Evolutionary conservation across 2,113 vertebrate genomes (phyloP).

Genomic region (Poeciliopsis turrubarensis): DNA sequence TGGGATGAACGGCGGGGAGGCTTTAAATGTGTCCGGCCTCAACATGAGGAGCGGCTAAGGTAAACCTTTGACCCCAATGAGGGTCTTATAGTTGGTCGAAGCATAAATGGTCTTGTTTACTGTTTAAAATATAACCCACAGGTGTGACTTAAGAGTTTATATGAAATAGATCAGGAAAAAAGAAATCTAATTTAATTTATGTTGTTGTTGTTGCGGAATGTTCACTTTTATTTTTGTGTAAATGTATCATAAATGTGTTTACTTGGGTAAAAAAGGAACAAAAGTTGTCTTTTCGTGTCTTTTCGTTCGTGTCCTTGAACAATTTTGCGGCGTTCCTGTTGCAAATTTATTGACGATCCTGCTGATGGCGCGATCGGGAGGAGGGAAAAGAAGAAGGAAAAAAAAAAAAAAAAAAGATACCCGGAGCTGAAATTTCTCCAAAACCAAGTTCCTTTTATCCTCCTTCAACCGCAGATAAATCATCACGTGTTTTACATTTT

Average conservation of each 20-base stretch:
- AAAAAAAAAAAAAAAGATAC: background rate
- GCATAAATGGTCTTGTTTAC: background rate
- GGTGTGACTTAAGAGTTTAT: background rate
- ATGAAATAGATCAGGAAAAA: background rate
- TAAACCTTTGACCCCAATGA: slow-evolving; percentile 16
- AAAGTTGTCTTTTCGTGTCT: background rate
- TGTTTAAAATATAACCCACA: background rate
- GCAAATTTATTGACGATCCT: slow-evolving; percentile 4
- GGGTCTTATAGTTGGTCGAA: background rate
- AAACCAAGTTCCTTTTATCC: background rate
- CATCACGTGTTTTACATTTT: background rate
- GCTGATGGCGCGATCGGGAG: background rate
- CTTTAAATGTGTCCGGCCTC: slow-evolving; percentile 7
- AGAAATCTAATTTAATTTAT: slow-evolving; percentile 14
- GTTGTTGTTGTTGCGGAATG: slow-evolving; percentile 1
- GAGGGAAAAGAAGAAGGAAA: no score
- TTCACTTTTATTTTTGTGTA: slow-evolving; percentile 62
- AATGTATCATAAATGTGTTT: slow-evolving; percentile 13
- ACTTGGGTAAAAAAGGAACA: background rate
- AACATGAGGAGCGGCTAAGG: slow-evolving; percentile 11
- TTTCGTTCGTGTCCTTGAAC: background rate
- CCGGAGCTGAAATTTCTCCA: background rate
- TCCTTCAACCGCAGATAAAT: background rate
- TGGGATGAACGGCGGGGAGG: slow-evolving; percentile 2
- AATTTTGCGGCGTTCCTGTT: background rate